These are phyloP conservation scores for Drosophila nasuta DNA, from an alignment of 1,140 invertebrate species.

Conservation along the genomic window DNA sequence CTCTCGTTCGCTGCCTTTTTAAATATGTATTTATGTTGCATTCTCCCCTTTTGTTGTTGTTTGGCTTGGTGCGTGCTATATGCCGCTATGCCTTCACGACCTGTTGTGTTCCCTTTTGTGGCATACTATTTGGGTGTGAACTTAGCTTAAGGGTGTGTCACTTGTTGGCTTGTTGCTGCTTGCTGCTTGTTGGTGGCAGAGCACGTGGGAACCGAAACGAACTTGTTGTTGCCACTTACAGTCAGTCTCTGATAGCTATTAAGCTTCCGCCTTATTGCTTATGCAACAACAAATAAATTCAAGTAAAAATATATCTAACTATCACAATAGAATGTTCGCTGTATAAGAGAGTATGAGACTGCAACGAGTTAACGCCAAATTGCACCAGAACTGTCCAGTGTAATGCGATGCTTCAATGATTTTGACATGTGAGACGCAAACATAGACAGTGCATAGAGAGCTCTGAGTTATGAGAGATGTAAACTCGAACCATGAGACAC, in stretches of 20 bases:
- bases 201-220: slow-evolving; percentile 66
- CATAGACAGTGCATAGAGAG: background rate
- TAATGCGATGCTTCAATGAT: slow-evolving; percentile 72
- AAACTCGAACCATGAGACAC: slow-evolving; percentile 1
- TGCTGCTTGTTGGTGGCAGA: background rate
- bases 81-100: slow-evolving; percentile 43
- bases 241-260: slow-evolving; percentile 23
- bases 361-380: slow-evolving; percentile 58
- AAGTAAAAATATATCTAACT: background rate
- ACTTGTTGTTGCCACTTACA: slow-evolving; percentile 41
- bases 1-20: slow-evolving; percentile 11
- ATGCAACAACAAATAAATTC: slow-evolving; percentile 9
- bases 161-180: slow-evolving; percentile 68
- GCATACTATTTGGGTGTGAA: slow-evolving; percentile 13
- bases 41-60: slow-evolving; percentile 41
- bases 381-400: slow-evolving; percentile 50
- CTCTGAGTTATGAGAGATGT: slow-evolving; percentile 11
- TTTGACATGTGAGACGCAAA: slow-evolving; percentile 47
- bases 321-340: background rate
- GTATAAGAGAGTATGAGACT: slow-evolving; percentile 13
- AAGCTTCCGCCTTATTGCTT: slow-evolving; percentile 62
- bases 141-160: slow-evolving; percentile 64
- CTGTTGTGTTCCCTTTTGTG: slow-evolving; percentile 15
- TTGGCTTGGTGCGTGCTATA: slow-evolving; percentile 72
- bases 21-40: slow-evolving; percentile 67